Evolutionary conservation across 1,140 invertebrate species (phyloP).

Genomic region (Drosophila ambigua): DNA sequence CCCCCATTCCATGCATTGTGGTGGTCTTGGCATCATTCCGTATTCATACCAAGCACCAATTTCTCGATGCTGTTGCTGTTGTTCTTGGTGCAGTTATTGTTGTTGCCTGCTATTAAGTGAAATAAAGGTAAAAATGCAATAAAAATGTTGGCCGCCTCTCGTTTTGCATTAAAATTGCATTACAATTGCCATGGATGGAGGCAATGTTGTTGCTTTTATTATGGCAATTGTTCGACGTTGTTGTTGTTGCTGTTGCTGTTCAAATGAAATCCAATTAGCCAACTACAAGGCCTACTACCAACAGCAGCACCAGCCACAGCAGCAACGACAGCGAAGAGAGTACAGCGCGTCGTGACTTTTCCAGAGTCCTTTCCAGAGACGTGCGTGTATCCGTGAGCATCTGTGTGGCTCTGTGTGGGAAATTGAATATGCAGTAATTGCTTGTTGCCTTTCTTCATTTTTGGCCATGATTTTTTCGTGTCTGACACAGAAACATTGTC

Average conservation of each 20-base stretch:
- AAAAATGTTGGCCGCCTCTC: constrained; percentile 74
- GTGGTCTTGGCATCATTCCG: constrained; percentile 75
- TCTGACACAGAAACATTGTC: constrained; percentile 53
- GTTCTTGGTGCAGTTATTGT: constrained; percentile 54
- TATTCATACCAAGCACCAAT: constrained; percentile 83
- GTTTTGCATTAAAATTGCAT: constrained; percentile 83
- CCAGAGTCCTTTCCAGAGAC: constrained; percentile 23
- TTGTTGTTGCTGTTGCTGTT: constrained; percentile 58
- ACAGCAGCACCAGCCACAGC: constrained; percentile 22
- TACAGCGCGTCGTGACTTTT: constrained; percentile 55
- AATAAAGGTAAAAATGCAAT: constrained; percentile 82
- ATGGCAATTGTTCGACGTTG: constrained; percentile 57
- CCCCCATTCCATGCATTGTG: constrained; percentile 50
- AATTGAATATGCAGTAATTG: constrained; percentile 77
- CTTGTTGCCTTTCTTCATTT: constrained; percentile 57
- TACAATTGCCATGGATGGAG: constrained; percentile 73
- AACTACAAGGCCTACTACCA: constrained; percentile 68
- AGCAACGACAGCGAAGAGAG: constrained; percentile 14
- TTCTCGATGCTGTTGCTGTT: constrained; percentile 50
- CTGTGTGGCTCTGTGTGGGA: constrained; percentile 25
- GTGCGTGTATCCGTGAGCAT: constrained; percentile 41
- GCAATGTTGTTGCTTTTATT: constrained; percentile 39
- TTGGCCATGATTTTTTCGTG: constrained; percentile 70
- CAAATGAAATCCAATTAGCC: constrained; percentile 83
- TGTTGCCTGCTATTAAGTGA: constrained; percentile 74